phyloP scores from a whole-genome alignment of 23 tunicate species.

The Halocynthia roretzi region DNA sequence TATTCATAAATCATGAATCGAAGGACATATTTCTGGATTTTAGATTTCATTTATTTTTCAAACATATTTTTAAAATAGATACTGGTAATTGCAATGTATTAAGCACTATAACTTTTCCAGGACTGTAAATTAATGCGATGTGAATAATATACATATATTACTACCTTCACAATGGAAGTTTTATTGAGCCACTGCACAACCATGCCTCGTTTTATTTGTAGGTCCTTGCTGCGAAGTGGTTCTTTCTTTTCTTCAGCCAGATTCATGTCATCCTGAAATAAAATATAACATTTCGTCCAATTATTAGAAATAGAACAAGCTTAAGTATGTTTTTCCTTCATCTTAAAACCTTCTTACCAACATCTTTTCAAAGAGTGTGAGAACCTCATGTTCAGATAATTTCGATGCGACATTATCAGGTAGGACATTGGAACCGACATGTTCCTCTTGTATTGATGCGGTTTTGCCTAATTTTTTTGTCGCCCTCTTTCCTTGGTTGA shows the following conservation, averaged over 20 bases:
- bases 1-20: too few relatives aligned
- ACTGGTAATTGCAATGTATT: too few relatives aligned
- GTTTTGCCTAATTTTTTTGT: constrained; percentile 15
- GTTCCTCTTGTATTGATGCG: constrained; percentile 31
- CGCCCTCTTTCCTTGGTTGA: constrained; percentile 26
- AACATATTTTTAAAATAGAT: too few relatives aligned
- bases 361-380: constrained; percentile 84
- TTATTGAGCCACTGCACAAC: constrained; percentile 88
- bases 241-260: constrained; percentile 77
- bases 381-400: constrained; percentile 69
- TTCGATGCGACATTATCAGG: constrained; percentile 64
- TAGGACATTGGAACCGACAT: constrained; percentile 7
- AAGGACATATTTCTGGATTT: too few relatives aligned
- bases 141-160: too few relatives aligned
- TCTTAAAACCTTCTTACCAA: constrained; percentile 33
- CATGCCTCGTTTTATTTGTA: constrained; percentile 52
- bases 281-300: not conserved
- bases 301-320: too few relatives aligned
- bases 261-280: constrained; percentile 87
- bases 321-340: too few relatives aligned
- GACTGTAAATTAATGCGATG: not conserved
- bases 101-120: not conserved
- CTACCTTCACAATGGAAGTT: constrained; percentile 76
- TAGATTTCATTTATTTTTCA: too few relatives aligned
- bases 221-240: constrained; percentile 61